Base-by-base conservation (phyloP, 2,113 vertebrate genomes). In the Psittacus erithacus region DNA sequence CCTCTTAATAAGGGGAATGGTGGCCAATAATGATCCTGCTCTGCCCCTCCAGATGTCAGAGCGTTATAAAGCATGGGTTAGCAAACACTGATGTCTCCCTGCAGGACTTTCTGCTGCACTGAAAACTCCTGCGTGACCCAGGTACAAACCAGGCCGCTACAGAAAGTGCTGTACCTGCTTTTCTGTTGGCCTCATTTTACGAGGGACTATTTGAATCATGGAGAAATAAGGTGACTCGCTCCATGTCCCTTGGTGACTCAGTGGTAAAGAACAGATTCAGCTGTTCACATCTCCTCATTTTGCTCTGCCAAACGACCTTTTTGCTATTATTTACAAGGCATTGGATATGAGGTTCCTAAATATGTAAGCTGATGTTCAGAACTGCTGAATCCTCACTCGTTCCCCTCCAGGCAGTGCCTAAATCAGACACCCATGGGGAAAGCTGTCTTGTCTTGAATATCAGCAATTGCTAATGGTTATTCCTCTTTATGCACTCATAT, bases 331-430 rank as follows among this genome's bases (percentile, higher is more conserved):
- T 82, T 35, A 68, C n/a, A 69, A 86, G 6, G 1, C n/a, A 28
- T 94, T 88, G 84, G 55, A 83, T 83, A 71, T 60, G 33, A 93
- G 19, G 31, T 73, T 89, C 83, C 88, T 95, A 76, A 95, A 92
- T 82, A 52, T 29, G 62, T 82, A 76, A 79, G 44, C 47, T 92
- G 74, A 43, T 73, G 39, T 73, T 93, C 86, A 82, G 67, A 95
- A 94, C 27, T 91, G 92, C 95, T 87, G 92, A 96, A 70, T 82
- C n/a, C 49, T 96, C 86, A 63, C 74, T 92, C 73, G 70, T 43
- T 93, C 17, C 57, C 74, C 73, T 92, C 88, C 77, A 86, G 88
- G 86, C 88, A 71, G 47, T 86, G 65, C 69, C 53, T 74, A 79
- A 89, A 84, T 15, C 65, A 65, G 83, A 22, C 19, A 69, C 38